phyloP scores from a whole-genome alignment of 1,140 invertebrate genomes.

The Zophobas morio region DNA sequence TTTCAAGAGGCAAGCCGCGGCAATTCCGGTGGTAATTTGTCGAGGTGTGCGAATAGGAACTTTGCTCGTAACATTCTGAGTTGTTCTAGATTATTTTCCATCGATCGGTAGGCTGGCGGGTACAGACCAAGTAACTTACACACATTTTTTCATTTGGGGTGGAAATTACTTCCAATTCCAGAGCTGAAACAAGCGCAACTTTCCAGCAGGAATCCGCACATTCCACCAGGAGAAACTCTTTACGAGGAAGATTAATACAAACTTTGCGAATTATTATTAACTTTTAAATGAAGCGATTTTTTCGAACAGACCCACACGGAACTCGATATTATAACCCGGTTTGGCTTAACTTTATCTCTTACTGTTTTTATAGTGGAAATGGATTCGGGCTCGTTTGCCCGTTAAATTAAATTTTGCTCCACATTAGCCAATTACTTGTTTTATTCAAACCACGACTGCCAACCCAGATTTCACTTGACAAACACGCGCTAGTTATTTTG shows the following conservation, averaged over 20 bases:
- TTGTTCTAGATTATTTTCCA: conserved; percentile 56
- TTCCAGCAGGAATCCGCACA: conserved; percentile 16
- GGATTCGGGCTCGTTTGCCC: neutral
- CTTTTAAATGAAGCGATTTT: conserved; percentile 40
- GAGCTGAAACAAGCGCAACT: conserved; percentile 30
- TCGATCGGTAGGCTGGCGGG: conserved; percentile 47
- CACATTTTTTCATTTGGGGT: conserved; percentile 53
- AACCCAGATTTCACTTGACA: no score
- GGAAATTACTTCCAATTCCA: conserved; percentile 48
- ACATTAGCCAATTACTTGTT: neutral
- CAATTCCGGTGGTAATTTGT: conserved; percentile 51
- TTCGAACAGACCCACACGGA: neutral
- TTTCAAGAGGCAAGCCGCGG: conserved; percentile 44
- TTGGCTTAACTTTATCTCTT: neutral
- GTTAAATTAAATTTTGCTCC: conserved; percentile 14
- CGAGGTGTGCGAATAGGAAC: conserved; percentile 51
- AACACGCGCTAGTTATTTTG: no score
- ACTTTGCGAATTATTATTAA: conserved; percentile 41
- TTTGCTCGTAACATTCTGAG: conserved; percentile 50
- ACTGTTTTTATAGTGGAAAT: conserved; percentile 3
- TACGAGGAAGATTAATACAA: conserved; percentile 35
- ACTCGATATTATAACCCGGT: neutral
- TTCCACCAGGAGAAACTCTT: conserved; percentile 18
- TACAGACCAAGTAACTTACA: conserved; percentile 46
- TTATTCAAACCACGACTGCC: no score